These are phyloP conservation scores for Tetrao urogallus DNA, from an alignment of 2,113 vertebrate genomes.

Conservation along the genomic window DNA sequence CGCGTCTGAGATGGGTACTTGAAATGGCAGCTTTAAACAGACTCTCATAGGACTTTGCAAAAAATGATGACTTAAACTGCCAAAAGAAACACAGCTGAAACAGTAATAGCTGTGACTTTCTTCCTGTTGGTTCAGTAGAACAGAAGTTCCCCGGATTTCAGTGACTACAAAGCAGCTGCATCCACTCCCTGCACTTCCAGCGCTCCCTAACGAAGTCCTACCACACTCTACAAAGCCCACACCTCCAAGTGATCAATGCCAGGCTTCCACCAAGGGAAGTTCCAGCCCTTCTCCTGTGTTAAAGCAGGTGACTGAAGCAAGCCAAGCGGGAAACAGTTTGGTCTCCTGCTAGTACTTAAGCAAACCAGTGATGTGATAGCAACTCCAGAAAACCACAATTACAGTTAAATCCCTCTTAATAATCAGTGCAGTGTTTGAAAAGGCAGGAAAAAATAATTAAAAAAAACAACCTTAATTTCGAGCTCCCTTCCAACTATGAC, in stretches of 20 bases:
- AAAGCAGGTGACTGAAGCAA: not conserved
- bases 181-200: not conserved
- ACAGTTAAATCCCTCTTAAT: not conserved
- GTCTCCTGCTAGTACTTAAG: not conserved
- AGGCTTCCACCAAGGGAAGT: not conserved
- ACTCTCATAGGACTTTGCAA: not conserved
- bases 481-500: not conserved
- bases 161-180: slow-evolving; percentile 14
- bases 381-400: not conserved
- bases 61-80: not conserved
- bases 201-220: not conserved
- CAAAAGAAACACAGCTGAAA: not conserved
- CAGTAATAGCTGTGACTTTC: not conserved
- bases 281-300: not conserved
- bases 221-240: not conserved
- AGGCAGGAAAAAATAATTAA: not conserved
- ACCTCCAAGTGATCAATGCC: not conserved
- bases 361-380: not conserved
- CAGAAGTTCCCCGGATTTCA: not conserved
- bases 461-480: not conserved
- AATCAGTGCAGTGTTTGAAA: not conserved
- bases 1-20: not conserved
- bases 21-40: not conserved
- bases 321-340: not conserved
- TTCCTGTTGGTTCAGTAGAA: not conserved